Evolutionary conservation across 2,888 invertebrate species (phyloP).

Genomic region (Lathronympha strigana): DNA sequence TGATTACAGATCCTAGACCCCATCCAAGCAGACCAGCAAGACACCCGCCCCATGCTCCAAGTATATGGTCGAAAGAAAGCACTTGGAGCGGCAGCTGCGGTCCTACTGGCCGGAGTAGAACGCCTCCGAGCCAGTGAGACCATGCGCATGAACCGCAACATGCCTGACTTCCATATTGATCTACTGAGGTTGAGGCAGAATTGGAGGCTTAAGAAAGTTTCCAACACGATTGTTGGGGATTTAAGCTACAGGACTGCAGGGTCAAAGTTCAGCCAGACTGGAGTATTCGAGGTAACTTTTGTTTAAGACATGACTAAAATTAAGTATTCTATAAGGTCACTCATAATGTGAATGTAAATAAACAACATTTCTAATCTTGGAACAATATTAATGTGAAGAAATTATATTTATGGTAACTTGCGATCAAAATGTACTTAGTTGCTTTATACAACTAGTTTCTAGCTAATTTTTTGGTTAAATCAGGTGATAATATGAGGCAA

Average conservation of each 20-base stretch:
- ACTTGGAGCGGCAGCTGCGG: slow-evolving; percentile 92
- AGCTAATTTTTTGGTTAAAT: too few species aligned
- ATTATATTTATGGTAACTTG: too few species aligned
- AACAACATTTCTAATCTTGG: too few species aligned
- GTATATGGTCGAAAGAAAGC: slow-evolving; percentile 97
- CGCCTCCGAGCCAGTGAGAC: slow-evolving; percentile 92
- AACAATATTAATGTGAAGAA: too few species aligned
- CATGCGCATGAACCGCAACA: slow-evolving; percentile 88
- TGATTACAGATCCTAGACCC: slow-evolving; percentile 89
- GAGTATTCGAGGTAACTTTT: slow-evolving; percentile 93
- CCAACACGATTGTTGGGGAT: slow-evolving; percentile 97
- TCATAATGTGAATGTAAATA: too few species aligned
- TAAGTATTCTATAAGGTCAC: too few species aligned
- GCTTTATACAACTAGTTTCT: too few species aligned
- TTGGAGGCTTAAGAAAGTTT: slow-evolving; percentile 98
- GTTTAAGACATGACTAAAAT: not conserved
- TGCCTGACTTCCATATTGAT: slow-evolving; percentile 97
- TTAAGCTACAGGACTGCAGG: slow-evolving; percentile 98
- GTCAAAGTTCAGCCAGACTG: slow-evolving; percentile 96
- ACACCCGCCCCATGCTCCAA: slow-evolving; percentile 94
- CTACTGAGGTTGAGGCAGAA: slow-evolving; percentile 94
- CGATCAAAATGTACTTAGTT: too few species aligned
- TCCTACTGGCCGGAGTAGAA: slow-evolving; percentile 94
- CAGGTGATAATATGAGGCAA: too few species aligned
- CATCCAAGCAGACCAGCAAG: slow-evolving; percentile 92